Percentiles rank a stretch among this genome's conserved stretches.
phyloP scores from a whole-genome alignment of 1,140 invertebrate genomes.

The Tyrophagus putrescentiae region DNA sequence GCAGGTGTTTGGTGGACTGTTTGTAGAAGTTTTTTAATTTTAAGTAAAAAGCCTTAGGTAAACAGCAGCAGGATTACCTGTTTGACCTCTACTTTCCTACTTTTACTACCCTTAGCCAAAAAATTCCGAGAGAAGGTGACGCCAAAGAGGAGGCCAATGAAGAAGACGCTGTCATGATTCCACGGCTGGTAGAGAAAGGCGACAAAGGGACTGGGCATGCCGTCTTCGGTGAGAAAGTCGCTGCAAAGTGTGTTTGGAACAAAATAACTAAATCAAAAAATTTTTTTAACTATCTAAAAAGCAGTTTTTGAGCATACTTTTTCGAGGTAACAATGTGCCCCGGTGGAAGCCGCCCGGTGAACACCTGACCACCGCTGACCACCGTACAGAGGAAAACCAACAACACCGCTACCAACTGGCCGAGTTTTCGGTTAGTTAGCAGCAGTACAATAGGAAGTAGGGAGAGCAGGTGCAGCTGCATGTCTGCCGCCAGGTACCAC shows the following conservation, averaged over 20 bases:
- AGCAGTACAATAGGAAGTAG: constrained; percentile 29
- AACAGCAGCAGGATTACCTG: not conserved
- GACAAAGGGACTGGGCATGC: constrained; percentile 49
- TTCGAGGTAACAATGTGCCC: not conserved
- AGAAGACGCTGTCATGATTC: constrained; percentile 38
- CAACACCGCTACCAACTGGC: not conserved
- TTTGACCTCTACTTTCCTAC: too few relatives aligned
- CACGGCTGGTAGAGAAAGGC: constrained; percentile 65
- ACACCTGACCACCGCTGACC: not conserved
- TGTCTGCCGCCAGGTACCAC: constrained; percentile 33
- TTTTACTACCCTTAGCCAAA: too few relatives aligned
- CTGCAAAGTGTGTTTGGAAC: not conserved
- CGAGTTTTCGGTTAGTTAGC: constrained; percentile 21
- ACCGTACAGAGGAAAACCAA: not conserved
- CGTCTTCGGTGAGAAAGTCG: constrained; percentile 9
- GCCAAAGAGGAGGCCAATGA: constrained; percentile 38
- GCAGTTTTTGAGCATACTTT: not conserved
- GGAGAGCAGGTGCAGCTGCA: constrained; percentile 32
- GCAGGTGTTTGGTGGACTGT: not conserved
- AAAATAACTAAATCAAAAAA: too few relatives aligned
- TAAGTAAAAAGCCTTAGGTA: not conserved
- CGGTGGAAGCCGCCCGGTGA: constrained; percentile 5
- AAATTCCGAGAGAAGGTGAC: constrained; percentile 31
- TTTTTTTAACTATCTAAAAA: constrained; percentile 1
- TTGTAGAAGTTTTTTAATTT: not conserved